Evolutionary conservation across 2,113 vertebrate genomes (phyloP).

Genomic region (Channa maculata): DNA sequence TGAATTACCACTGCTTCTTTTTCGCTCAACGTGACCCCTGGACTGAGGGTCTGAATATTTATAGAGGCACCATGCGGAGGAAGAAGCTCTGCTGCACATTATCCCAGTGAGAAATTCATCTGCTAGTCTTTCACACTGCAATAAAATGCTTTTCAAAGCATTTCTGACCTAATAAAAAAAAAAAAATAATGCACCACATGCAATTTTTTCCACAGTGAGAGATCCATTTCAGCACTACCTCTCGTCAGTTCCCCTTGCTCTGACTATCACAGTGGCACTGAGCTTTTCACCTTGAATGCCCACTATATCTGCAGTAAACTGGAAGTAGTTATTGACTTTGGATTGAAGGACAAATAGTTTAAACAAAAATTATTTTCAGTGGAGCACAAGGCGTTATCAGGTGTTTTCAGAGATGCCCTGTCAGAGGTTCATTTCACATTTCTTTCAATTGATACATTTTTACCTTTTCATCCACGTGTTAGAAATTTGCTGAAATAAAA

Average conservation of each 20-base stretch:
- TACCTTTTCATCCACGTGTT: constrained; percentile 3
- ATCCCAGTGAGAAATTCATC: constrained; percentile 65
- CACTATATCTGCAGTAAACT: constrained; percentile 21
- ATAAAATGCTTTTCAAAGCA: constrained; percentile 62
- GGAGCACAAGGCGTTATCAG: background rate
- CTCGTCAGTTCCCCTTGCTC: constrained; percentile 30
- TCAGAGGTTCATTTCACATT: background rate
- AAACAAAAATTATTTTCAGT: constrained; percentile 6
- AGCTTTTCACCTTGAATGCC: constrained; percentile 60
- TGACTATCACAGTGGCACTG: constrained; percentile 52
- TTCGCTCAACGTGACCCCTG: constrained; percentile 41
- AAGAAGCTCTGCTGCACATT: constrained; percentile 56
- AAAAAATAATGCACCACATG: constrained; percentile 62
- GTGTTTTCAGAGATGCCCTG: background rate
- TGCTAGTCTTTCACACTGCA: constrained; percentile 39
- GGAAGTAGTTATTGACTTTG: constrained; percentile 31
- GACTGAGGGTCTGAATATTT: constrained; percentile 66
- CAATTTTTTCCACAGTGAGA: constrained; percentile 50
- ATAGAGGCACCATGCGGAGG: constrained; percentile 46
- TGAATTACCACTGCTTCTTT: constrained; percentile 49
- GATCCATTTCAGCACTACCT: constrained; percentile 37
- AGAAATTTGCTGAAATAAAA: constrained; percentile 25
- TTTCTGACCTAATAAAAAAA: constrained; percentile 54
- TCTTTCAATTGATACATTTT: background rate
- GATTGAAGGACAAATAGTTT: constrained; percentile 38